These are phyloP conservation scores for Phoronis australis DNA, from an alignment of 2,888 invertebrate genomes.

Conservation along the genomic window DNA sequence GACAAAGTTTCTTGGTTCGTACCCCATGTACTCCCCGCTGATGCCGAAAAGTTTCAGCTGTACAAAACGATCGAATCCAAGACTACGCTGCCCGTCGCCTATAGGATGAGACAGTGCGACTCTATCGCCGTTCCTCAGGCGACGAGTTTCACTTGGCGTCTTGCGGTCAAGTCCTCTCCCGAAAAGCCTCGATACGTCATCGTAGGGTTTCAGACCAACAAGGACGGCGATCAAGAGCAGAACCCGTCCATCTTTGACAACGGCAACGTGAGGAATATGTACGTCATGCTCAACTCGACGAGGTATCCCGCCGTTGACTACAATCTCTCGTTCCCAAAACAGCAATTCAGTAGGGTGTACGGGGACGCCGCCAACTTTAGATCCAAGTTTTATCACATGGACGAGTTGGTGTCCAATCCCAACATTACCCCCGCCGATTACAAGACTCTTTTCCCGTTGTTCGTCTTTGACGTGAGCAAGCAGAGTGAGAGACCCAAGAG, in stretches of 20 bases:
- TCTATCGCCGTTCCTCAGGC: no score
- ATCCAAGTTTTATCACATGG: constrained; percentile 5
- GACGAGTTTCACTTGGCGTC: constrained; percentile 11
- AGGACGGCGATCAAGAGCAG: constrained; percentile 5
- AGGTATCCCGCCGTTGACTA: constrained; percentile 13
- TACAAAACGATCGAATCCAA: constrained; percentile 13
- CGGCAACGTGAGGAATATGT: constrained; percentile 6
- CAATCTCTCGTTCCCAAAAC: constrained; percentile 8
- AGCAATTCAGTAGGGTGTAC: constrained; percentile 9
- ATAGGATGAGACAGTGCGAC: constrained; percentile 8
- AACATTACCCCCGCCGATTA: constrained; percentile 9
- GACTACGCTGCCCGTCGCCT: constrained; percentile 4
- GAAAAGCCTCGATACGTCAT: constrained; percentile 9
- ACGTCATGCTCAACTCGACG: constrained; percentile 10
- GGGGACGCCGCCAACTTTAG: constrained; percentile 7
- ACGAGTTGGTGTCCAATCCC: constrained; percentile 1
- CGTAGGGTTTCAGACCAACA: constrained; percentile 11
- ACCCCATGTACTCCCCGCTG: constrained; percentile 9
- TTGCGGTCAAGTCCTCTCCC: constrained; percentile 8
- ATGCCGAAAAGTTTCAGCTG: constrained; percentile 11
- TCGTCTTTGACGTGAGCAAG: constrained; percentile 13
- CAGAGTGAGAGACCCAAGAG: constrained; percentile 10
- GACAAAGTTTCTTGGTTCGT: constrained; percentile 12
- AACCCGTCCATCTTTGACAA: constrained; percentile 10
- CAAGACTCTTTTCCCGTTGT: constrained; percentile 7